Base-by-base conservation (phyloP, 2,113 vertebrate species). In the Junco hyemalis region DNA sequence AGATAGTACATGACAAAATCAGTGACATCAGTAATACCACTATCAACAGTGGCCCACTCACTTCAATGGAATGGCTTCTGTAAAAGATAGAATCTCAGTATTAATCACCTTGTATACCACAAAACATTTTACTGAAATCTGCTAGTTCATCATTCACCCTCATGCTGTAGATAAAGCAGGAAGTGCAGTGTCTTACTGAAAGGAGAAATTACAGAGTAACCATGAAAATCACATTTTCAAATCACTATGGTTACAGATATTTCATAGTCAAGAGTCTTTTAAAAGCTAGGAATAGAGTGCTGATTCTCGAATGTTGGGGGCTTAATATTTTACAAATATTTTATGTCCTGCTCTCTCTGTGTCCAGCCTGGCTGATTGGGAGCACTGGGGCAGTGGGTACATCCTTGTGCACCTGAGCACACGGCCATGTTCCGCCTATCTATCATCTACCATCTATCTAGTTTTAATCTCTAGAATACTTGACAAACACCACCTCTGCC, bases 401-500 rank as follows among this genome's bases (percentile, higher is more conserved):
- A 8, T 17, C 17, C 1, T 45, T 23, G 48, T 20, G 57, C 33
- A 40, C 19, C 64, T 31, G 19, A 78, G 45, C 69, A 24, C 3
- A 0, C 3, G 28, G 11, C 70, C 4, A 1, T 0, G 0, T 21
- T 40, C 38, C 45, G 69, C 71, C 42, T 42, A 13, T 40, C 31
- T 25, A 9, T 33, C 45, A 11, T 12, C n/a, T 25, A 33, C 20
- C 29, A n/a, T n/a, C n/a, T n/a, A n/a, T n/a, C n/a, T n/a, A 42
- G n/a, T 9, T 85, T 19, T 35, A 4, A 63, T 60, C 73, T 53
- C 47, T 20, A 50, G 14, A 64, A 29, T 40, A 5, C 44, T 63
- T 61, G 25, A 25, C 38, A 89, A 57, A 66, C 31, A 9, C 8
- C 15, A 3, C 11, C 21, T 1, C 35, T 5, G 42, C 33, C 63